Evolutionary conservation across 2,888 invertebrate species (phyloP).

Genomic region (Oligia strigilis): DNA sequence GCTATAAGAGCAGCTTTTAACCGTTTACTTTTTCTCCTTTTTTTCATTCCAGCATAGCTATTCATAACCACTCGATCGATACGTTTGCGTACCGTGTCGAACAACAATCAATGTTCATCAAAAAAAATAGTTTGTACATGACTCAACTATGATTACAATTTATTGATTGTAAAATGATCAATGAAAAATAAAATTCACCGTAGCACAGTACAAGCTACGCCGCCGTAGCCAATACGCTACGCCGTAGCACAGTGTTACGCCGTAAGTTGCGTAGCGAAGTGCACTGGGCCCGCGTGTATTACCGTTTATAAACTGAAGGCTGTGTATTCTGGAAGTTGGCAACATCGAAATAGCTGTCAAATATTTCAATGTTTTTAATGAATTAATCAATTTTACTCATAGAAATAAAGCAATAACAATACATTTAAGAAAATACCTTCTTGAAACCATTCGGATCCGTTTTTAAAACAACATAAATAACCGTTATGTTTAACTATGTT

Average conservation of each 20-base stretch:
- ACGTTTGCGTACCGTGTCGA: no score
- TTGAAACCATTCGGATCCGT: not conserved
- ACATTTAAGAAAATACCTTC: not conserved
- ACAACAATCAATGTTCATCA: no score
- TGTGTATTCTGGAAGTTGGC: not conserved
- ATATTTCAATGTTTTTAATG: no score
- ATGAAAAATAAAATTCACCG: not conserved
- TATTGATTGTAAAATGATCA: no score
- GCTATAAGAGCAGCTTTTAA: slow-evolving; percentile 16
- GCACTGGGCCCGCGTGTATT: not conserved
- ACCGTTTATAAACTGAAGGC: not conserved
- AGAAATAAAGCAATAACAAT: not conserved
- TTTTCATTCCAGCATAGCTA: not conserved
- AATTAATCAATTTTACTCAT: not conserved
- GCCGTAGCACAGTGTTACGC: not conserved
- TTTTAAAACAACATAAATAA: not conserved
- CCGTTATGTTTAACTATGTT: not conserved
- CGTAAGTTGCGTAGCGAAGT: not conserved
- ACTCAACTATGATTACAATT: no score
- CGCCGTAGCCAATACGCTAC: slow-evolving; percentile 13
- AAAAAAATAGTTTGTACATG: no score
- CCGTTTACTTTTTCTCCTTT: not conserved
- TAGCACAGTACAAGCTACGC: not conserved
- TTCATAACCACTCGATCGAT: no score
- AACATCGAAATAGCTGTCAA: not conserved